Conservation (phyloP, 2,888 invertebrate species). For the Clitarchus hookeri region DNA sequence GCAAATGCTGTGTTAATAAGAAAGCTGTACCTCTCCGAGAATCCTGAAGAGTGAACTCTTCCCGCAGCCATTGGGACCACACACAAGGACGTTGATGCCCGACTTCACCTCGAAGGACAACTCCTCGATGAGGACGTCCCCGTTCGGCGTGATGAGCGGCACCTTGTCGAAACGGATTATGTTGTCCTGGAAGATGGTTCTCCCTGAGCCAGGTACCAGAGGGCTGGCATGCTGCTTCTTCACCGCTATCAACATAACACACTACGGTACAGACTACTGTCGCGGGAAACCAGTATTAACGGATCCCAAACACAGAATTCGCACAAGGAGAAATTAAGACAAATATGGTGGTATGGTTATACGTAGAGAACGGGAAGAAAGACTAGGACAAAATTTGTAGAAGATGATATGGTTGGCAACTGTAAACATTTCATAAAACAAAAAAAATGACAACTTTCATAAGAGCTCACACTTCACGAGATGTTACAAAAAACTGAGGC, state of each 20-base stretch:
- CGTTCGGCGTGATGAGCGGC: constrained; percentile 96
- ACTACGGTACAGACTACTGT: neutral
- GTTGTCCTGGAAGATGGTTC: constrained; percentile 82
- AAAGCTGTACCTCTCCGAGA: constrained; percentile 73
- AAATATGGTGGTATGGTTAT: too few species aligned
- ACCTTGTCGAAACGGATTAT: constrained; percentile 90
- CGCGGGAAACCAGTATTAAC: neutral
- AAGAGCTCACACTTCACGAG: too few species aligned
- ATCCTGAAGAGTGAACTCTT: constrained; percentile 97
- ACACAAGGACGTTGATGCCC: constrained; percentile 96
- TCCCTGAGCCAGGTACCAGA: constrained; percentile 75
- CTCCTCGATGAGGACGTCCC: constrained; percentile 89
- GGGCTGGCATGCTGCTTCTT: constrained; percentile 46
- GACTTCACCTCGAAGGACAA: constrained; percentile 90
- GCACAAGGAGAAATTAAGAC: too few species aligned
- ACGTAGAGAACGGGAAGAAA: too few species aligned
- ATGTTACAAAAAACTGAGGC: too few species aligned
- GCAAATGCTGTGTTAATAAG: too few species aligned
- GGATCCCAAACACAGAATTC: too few species aligned
- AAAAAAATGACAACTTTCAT: too few species aligned
- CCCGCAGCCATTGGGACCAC: constrained; percentile 98
- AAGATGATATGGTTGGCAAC: too few species aligned
- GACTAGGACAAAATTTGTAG: too few species aligned
- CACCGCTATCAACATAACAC: constrained; percentile 32
- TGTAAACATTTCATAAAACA: too few species aligned